Evolutionary conservation across 1,140 invertebrate genomes (phyloP).

Genomic region (Marisa cornuarietis): DNA sequence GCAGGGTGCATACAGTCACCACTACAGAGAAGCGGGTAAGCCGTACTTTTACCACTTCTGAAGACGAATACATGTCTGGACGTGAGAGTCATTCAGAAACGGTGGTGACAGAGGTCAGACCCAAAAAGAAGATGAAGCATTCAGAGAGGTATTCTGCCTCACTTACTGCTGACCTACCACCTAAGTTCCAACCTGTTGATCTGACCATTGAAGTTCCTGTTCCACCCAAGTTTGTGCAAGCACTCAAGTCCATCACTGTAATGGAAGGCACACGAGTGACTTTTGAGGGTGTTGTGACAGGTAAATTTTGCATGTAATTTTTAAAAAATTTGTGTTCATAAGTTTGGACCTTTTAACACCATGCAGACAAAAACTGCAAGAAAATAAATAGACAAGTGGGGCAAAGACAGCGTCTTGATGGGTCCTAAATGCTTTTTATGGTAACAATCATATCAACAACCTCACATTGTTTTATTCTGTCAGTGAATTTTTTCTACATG

Average conservation of each 20-base stretch:
- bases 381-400: background rate
- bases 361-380: no score
- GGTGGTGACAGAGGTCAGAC: conserved; percentile 46
- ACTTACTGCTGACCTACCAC: conserved; percentile 54
- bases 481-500: no score
- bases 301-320: conserved; percentile 27
- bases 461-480: background rate
- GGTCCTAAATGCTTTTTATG: background rate
- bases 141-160: conserved; percentile 52
- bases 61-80: conserved; percentile 43
- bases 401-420: background rate
- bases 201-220: conserved; percentile 62
- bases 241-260: conserved; percentile 61
- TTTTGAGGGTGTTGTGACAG: conserved; percentile 94
- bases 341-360: no score
- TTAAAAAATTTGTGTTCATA: no score
- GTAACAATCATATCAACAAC: background rate
- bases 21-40: conserved; percentile 53
- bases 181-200: conserved; percentile 60
- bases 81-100: conserved; percentile 48
- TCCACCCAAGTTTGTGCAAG: conserved; percentile 90
- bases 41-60: conserved; percentile 41
- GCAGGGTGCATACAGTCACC: conserved; percentile 51
- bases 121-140: conserved; percentile 39
- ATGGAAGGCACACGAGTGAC: conserved; percentile 78